A percentile compares a stretch with the other conserved stretches of the same genome.
phyloP scores from a whole-genome alignment of 1,140 invertebrate species.

The Gonioctena quinquepunctata region DNA sequence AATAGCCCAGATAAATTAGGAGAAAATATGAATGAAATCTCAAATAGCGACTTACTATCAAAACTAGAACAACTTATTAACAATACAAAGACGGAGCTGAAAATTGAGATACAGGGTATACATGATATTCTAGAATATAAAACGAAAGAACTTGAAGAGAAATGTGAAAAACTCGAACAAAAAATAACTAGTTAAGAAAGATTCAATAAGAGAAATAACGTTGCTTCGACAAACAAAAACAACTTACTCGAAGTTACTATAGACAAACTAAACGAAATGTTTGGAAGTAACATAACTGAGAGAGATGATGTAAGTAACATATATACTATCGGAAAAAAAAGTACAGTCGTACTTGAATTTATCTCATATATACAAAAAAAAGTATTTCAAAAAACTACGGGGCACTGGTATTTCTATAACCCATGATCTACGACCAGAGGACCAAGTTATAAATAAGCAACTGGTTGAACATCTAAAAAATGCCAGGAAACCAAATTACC shows the following conservation, averaged over 20 bases:
- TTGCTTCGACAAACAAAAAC: background rate
- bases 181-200: constrained; percentile 2
- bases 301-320: constrained; percentile 1
- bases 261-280: background rate
- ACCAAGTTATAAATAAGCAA: background rate
- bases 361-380: background rate
- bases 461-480: background rate
- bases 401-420: constrained; percentile 1
- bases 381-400: background rate
- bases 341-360: background rate
- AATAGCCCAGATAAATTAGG: background rate
- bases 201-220: background rate
- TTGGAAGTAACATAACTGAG: constrained; percentile 2
- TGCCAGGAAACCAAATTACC: background rate
- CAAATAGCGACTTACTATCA: background rate
- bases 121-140: background rate
- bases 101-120: background rate
- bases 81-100: background rate
- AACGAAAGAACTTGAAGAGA: constrained; percentile 1
- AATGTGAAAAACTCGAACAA: background rate
- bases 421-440: constrained; percentile 2
- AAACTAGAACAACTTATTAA: no score
- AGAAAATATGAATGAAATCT: background rate
- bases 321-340: background rate
- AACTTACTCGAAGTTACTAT: background rate